Conservation (phyloP, 37 sponge, comb jelly and placozoan species). For the Hexactinellida sp. region DNA sequence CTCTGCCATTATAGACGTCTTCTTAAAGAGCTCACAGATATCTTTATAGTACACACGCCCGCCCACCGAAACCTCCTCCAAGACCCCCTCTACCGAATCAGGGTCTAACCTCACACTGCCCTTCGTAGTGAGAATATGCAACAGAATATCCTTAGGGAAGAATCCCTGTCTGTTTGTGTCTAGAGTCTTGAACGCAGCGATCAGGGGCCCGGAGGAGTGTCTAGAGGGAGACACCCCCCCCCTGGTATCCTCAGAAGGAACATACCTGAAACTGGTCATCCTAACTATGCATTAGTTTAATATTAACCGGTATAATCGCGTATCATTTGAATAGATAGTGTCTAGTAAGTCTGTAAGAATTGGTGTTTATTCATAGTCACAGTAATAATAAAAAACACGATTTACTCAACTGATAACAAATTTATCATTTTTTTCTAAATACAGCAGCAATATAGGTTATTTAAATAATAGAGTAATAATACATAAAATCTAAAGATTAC, state of each 20-base stretch:
- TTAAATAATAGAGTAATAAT: no score
- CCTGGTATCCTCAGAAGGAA: not conserved
- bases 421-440: no score
- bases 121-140: not conserved
- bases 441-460: no score
- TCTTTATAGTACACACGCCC: slow-evolving; percentile 17
- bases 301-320: no score
- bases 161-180: slow-evolving; percentile 5
- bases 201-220: not conserved
- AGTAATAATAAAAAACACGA: no score
- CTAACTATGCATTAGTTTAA: not conserved
- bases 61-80: not conserved
- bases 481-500: no score
- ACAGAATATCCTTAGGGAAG: not conserved
- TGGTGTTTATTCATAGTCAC: no score
- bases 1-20: not conserved
- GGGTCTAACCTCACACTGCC: not conserved
- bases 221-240: no score
- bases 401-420: no score
- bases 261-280: slow-evolving; percentile 8
- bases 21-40: not conserved
- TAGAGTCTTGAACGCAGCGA: not conserved
- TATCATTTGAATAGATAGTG: no score
- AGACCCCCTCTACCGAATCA: not conserved
- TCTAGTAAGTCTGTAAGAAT: no score